Base-by-base conservation (phyloP, 2,113 vertebrate genomes). In the Scalopus aquaticus region DNA sequence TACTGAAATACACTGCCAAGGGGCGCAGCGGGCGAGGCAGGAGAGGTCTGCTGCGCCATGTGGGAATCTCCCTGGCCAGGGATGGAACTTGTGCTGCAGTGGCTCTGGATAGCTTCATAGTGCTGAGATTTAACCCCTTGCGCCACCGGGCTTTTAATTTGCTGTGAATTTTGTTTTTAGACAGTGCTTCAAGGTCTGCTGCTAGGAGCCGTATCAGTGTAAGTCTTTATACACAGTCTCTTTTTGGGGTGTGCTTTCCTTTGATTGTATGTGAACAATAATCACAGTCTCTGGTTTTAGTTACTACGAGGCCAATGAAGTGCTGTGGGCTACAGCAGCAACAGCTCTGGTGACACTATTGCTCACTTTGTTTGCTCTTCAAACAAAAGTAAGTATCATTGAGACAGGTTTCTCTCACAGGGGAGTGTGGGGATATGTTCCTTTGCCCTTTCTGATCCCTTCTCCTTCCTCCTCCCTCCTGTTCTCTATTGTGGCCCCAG, bases 321-420 rank as follows among this genome's bases (percentile, higher is more conserved):
- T 99, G 35, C 90, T 98, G 62, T 99, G 99, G 98, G 98, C 98
- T 9, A 97, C 97, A 3, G 98, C 97, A 64, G 97, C 98, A 4
- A 99, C 98, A 0, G 97, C 98, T 28, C 35, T 98, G 60, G 98
- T 99, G 92, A 98, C 97, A 6, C 94, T 99, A 26, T 81, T 97
- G 2, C 97, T 99, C 72, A 98, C 96, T 80, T 6, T 99, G 58
- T 99, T 99, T 98, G 98, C 98, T 46, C 87, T 99, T 92, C 98
- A 99, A 97, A 98, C 98, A 84, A 98, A 99, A 98, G 98, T 99
- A 98, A 90, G 98, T 95, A 93, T 65, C n/a, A 51, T 0, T 13
- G 44, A 19, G 44, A 54, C n/a, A 1, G 30, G 10, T 30, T 37
- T 62, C 64, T 72, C 26, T 13, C 64, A 0, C 1, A 3, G 32